Conservation (phyloP, 2,888 invertebrate genomes). For the Galerucella nymphaeae region DNA sequence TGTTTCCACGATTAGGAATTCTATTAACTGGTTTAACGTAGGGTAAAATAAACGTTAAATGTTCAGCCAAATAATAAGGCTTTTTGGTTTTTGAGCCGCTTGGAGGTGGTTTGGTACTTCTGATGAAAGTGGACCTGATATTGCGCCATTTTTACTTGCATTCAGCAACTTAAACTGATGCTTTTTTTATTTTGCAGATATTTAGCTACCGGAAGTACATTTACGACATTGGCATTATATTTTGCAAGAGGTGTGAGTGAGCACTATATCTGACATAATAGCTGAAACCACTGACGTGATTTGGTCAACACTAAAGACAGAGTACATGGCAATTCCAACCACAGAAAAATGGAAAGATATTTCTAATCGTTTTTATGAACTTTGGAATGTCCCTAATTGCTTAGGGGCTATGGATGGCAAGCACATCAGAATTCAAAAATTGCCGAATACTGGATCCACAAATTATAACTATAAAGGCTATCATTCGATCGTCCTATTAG, state of each 20-base stretch:
- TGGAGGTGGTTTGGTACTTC: slow-evolving; percentile 15
- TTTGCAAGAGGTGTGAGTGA: slow-evolving; percentile 21
- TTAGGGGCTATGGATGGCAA: no score
- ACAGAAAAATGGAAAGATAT: slow-evolving; percentile 30
- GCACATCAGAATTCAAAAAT: no score
- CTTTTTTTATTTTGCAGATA: slow-evolving; percentile 25
- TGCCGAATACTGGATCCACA: no score
- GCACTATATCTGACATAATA: slow-evolving; percentile 17
- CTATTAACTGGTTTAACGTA: slow-evolving; percentile 15
- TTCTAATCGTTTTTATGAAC: no score
- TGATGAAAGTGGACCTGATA: slow-evolving; percentile 19
- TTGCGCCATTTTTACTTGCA: slow-evolving; percentile 15
- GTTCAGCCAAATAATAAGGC: slow-evolving; percentile 20
- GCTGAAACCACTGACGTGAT: slow-evolving; percentile 11
- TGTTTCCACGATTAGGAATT: slow-evolving; percentile 4
- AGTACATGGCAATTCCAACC: slow-evolving; percentile 25
- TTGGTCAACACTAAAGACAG: slow-evolving; percentile 21
- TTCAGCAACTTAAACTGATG: slow-evolving; percentile 15
- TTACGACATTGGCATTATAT: slow-evolving; percentile 16
- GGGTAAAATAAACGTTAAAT: slow-evolving; percentile 15
- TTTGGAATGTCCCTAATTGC: no score
- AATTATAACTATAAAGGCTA: not conserved
- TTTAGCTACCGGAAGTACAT: slow-evolving; percentile 25
- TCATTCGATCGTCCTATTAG: slow-evolving; percentile 18
- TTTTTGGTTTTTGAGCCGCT: slow-evolving; percentile 20